Percentiles rank a stretch among this genome's conserved stretches.
Conservation (phyloP, 2,888 invertebrate species). For the Nymphalis polychloros region DNA sequence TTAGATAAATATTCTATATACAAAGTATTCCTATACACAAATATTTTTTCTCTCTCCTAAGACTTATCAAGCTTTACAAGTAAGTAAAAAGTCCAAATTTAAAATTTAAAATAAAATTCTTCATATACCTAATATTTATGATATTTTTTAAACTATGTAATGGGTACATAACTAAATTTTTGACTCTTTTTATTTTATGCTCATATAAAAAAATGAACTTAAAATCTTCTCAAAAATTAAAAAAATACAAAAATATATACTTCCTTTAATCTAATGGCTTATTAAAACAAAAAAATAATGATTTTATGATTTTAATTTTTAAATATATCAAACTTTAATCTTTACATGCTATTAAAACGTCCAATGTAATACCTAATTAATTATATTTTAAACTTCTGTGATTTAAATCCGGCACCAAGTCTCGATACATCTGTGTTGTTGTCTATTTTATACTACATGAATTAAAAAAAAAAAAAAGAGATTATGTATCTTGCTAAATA, state of each 20-base stretch:
- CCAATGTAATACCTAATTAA: background rate
- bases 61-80: conserved; percentile 9
- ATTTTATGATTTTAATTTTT: too few relatives aligned
- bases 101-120: background rate
- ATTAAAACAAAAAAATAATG: too few relatives aligned
- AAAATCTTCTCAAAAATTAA: too few relatives aligned
- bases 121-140: too few relatives aligned
- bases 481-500: too few relatives aligned
- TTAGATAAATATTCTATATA: background rate
- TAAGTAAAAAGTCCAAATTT: conserved; percentile 7
- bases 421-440: background rate
- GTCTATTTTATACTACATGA: too few relatives aligned
- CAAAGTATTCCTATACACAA: background rate
- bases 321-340: background rate
- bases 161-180: background rate
- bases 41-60: background rate
- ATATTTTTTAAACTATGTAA: background rate
- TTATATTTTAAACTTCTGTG: background rate
- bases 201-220: too few relatives aligned
- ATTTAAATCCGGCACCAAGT: background rate
- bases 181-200: background rate
- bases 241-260: too few relatives aligned
- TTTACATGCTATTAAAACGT: background rate
- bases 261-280: too few relatives aligned
- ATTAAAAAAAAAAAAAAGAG: too few relatives aligned